phyloP scores from a whole-genome alignment of 2,888 invertebrate genomes.

The Lycophotia porphyrea region DNA sequence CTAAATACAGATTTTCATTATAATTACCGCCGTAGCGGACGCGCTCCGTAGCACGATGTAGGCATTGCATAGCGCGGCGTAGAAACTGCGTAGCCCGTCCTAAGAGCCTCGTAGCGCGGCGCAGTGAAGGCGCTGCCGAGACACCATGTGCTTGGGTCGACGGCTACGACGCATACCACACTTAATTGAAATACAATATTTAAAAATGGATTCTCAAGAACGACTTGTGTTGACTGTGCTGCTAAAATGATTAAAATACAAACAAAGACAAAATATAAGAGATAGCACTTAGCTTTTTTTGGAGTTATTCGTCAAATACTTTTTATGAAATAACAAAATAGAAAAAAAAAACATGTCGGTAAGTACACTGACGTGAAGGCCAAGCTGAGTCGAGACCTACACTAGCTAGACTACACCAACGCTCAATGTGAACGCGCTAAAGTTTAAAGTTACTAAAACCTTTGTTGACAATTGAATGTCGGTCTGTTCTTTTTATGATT shows the following conservation, averaged over 20 bases:
- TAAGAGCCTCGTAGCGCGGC: background rate
- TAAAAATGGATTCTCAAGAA: background rate
- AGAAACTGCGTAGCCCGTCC: background rate
- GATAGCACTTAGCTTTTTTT: background rate
- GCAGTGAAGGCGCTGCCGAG: background rate
- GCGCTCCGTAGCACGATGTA: background rate
- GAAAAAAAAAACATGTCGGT: background rate
- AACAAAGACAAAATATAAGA: background rate
- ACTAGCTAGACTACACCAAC: too few relatives aligned
- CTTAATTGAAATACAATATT: background rate
- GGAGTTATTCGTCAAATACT: background rate
- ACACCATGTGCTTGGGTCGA: background rate
- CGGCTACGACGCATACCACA: background rate
- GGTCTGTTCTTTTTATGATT: too few relatives aligned
- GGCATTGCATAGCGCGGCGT: background rate
- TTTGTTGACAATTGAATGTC: background rate
- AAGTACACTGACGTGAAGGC: background rate
- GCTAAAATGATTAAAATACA: background rate
- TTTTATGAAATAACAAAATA: background rate
- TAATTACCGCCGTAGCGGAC: background rate
- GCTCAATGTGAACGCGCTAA: background rate
- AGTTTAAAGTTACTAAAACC: background rate
- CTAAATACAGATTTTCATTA: conserved; percentile 1
- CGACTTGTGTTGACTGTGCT: background rate
- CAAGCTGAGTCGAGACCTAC: background rate